Conservation (phyloP, 2,797 vertebrate genomes). For the Melanogrammus aeglefinus region DNA sequence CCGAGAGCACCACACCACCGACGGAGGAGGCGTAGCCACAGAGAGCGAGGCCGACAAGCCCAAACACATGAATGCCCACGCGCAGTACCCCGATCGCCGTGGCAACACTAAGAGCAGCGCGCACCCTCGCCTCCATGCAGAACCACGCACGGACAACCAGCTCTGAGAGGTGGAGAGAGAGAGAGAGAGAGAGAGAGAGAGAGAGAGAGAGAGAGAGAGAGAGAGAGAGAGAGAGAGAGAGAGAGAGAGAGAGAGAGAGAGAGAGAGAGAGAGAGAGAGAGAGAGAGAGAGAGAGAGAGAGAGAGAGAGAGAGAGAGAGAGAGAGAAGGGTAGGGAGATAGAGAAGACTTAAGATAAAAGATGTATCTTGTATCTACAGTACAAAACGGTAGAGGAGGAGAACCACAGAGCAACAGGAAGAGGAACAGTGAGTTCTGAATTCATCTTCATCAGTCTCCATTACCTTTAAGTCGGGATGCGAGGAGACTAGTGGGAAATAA, state of each 20-base stretch:
- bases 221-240: slow-evolving; percentile 15
- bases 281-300: not conserved
- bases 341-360: not conserved
- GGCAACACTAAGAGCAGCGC: slow-evolving; percentile 19
- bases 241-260: slow-evolving; percentile 9
- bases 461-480: not conserved
- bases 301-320: not conserved
- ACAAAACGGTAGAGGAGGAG: not conserved
- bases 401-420: not conserved
- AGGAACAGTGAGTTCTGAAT: not conserved
- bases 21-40: slow-evolving; percentile 15
- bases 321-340: slow-evolving; percentile 18
- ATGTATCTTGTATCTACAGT: not conserved
- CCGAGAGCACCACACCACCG: slow-evolving; percentile 11
- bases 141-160: slow-evolving; percentile 38
- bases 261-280: slow-evolving; percentile 15
- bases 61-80: slow-evolving; percentile 36
- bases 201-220: not conserved
- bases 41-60: slow-evolving; percentile 35
- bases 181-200: slow-evolving; percentile 3
- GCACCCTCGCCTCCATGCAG: slow-evolving; percentile 7
- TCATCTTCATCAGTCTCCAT: not conserved
- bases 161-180: slow-evolving; percentile 39
- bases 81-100: not conserved
- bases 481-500: slow-evolving; percentile 4